phyloP scores from a whole-genome alignment of 2,888 invertebrate species.

The Erebia ligea region DNA sequence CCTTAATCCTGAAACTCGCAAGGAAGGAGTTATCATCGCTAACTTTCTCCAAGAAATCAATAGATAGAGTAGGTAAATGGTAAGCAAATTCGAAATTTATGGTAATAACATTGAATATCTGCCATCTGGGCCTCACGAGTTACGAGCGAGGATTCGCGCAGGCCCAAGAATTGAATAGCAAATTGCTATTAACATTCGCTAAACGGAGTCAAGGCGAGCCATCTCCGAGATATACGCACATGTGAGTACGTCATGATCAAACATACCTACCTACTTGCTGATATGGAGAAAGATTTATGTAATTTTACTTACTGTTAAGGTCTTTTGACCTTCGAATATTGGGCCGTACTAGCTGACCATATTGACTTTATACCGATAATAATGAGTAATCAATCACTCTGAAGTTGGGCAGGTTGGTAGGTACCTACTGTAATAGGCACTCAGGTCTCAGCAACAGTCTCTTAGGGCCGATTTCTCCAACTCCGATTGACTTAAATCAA shows the following conservation, averaged over 20 bases:
- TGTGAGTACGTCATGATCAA: constrained; percentile 15
- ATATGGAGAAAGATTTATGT: constrained; percentile 24
- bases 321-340: constrained; percentile 16
- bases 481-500: too few species aligned
- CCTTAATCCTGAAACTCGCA: too few species aligned
- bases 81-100: constrained; percentile 14
- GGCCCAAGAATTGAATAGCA: constrained; percentile 41
- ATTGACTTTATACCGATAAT: background rate
- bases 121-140: constrained; percentile 20
- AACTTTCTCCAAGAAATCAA: background rate
- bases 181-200: constrained; percentile 51
- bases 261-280: background rate
- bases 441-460: too few species aligned
- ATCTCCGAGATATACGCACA: constrained; percentile 27
- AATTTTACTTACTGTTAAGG: constrained; percentile 9
- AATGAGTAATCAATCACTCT: too few species aligned
- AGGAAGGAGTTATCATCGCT: background rate
- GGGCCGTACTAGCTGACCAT: background rate
- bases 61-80: background rate
- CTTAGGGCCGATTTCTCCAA: too few species aligned
- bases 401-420: too few species aligned
- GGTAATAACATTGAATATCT: constrained; percentile 22
- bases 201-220: constrained; percentile 56
- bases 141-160: constrained; percentile 13
- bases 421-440: too few species aligned